These are phyloP conservation scores for Omphaloscelis lunosa DNA, from an alignment of 2,888 invertebrate genomes.

Conservation along the genomic window DNA sequence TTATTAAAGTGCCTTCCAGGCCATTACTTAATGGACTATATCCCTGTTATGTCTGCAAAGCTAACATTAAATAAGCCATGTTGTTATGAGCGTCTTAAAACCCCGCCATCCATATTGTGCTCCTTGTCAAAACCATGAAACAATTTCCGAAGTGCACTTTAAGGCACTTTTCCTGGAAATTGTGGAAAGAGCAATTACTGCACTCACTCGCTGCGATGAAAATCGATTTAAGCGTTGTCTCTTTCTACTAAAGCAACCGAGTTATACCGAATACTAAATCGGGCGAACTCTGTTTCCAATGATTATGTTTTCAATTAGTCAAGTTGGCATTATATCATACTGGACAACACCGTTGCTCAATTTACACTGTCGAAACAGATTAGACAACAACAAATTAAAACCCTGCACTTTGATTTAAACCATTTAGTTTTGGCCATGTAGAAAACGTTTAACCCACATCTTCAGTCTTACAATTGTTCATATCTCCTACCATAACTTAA, in stretches of 20 bases:
- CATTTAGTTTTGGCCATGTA: conserved; percentile 19
- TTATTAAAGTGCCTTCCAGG: conserved; percentile 32
- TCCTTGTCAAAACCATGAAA: conserved; percentile 28
- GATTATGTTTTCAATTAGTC: background rate
- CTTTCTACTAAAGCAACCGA: conserved; percentile 18
- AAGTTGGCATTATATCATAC: background rate
- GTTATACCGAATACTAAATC: background rate
- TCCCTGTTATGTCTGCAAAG: conserved; percentile 23
- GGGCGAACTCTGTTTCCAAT: background rate
- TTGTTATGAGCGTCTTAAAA: conserved; percentile 4
- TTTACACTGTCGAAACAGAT: background rate
- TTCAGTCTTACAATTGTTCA: conserved; percentile 2
- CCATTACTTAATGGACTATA: conserved; percentile 43
- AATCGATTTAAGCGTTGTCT: conserved; percentile 46
- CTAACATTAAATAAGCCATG: conserved; percentile 12
- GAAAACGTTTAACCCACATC: background rate
- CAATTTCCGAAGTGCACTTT: conserved; percentile 30
- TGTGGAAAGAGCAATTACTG: conserved; percentile 13
- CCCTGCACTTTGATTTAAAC: background rate
- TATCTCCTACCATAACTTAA: background rate
- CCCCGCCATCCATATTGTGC: conserved; percentile 3
- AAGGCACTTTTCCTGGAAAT: conserved; percentile 19
- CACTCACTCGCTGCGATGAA: conserved; percentile 7
- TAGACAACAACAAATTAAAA: conserved; percentile 1
- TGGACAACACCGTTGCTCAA: background rate